Base-by-base conservation (phyloP, 23 tunicate genomes). In the Aplidium turbinatum region DNA sequence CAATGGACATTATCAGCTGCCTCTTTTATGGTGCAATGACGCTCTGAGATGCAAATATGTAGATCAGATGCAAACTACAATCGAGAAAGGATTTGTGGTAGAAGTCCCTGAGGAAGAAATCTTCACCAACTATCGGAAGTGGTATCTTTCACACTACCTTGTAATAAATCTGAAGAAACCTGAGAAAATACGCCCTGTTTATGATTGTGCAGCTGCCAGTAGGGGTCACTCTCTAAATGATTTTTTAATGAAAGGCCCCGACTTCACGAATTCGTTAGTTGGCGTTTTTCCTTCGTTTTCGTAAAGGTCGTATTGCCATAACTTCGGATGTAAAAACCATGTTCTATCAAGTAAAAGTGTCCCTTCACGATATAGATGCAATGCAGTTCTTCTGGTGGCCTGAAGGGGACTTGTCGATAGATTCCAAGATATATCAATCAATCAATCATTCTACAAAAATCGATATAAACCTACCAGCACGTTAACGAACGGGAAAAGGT, bases 361-460 rank as follows among this genome's bases (percentile, higher is more conserved):
- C n/a, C n/a, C n/a, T n/a, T n/a, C n/a, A n/a, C n/a, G n/a, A n/a
- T n/a, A n/a, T 5, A 11, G 61, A 54, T n/a, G 61, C 61, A 6
- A 11, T 54, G 61, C 20, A 6, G 21, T 54, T 54, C 21, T 54
- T 54, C 61, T 54, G 61, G 61, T 54, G 61, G 23, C 61, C 20
- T 11, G 21, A 11, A 5, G 61, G 61, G 23, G 21, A 54, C 16
- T 42, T 42, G 50, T n/a, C n/a, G n/a, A n/a, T n/a, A n/a, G n/a
- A n/a, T n/a, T n/a, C n/a, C n/a, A n/a, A n/a, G n/a, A n/a, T n/a
- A n/a, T n/a, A n/a, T n/a, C n/a, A n/a, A n/a, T n/a, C n/a, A n/a
- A n/a, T n/a, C n/a, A n/a, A n/a, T n/a, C n/a, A n/a, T n/a, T n/a
- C n/a, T n/a, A n/a, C n/a, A n/a, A n/a, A n/a, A n/a, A n/a, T n/a